Evolutionary conservation across 2,888 invertebrate species (phyloP), one percentile per base, ranked within the genome.

Genomic region (Stenchaetothrips biformis): DNA sequence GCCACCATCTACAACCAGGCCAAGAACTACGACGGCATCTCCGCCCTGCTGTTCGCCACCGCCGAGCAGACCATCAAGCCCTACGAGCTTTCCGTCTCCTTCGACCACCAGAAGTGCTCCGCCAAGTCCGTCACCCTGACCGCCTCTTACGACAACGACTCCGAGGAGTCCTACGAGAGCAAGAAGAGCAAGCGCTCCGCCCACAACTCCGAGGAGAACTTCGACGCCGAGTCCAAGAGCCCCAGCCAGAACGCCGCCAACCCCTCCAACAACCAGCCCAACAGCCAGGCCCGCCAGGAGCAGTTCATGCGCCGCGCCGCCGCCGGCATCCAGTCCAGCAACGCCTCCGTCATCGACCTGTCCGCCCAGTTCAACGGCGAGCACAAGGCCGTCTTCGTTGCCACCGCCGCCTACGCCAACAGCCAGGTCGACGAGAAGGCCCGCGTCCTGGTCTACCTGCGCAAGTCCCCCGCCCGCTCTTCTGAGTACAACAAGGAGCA

Each of bases 391-490:
- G 87, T 89, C 82, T 90, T 90, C 83, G 86, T 87, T 0, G 83
- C 89, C 2, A 91, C 91, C 9, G 86, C 88, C 18, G 91, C 91
- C 21, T 83, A 87, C 37, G 90, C 89, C 47, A 84, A 85, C n/a
- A 92, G 92, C 84, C 87, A 88, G 4, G 88, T 90, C 3, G 90
- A 91, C 83, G 86, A 88, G 8, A 91, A 90, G 84, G 86, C 89
- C 18, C 90, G 90, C 80, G 85, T 87, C 59, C 86, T 90, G 16
- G 80, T 90, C 59, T 90, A 89, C 84, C 88, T 87, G 83, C 86
- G 86, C 80, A 86, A 86, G 81, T 87, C 88, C 81, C 86, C 87
- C 3, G 86, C 84, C 18, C 85, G 81, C 48, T 27, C 79, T 59
- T 53, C 59, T 74, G 37, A 79, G 18, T 78, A 86, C 80, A 81